Conservation (phyloP, 2,113 vertebrate species). For the Lonchura striata region DNA sequence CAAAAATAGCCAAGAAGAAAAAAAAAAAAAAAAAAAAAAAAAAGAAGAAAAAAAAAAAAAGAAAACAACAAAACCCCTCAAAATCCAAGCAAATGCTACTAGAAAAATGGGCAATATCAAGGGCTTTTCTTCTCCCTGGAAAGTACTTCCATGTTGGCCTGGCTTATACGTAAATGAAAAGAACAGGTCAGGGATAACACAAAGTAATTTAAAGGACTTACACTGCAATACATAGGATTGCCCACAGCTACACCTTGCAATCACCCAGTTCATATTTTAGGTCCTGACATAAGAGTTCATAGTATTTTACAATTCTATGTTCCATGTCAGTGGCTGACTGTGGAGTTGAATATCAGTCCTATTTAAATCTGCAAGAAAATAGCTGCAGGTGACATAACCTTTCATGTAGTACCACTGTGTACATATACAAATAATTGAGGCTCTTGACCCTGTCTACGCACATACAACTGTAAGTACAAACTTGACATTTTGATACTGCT, state of each 20-base stretch:
- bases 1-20: neutral
- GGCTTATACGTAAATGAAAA: slow-evolving; percentile 69
- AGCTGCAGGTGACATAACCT: slow-evolving; percentile 98
- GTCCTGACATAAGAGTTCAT: slow-evolving; percentile 77
- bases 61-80: neutral
- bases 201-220: slow-evolving; percentile 69
- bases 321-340: slow-evolving; percentile 85
- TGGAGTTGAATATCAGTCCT: slow-evolving; percentile 82
- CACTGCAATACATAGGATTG: slow-evolving; percentile 52
- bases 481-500: slow-evolving; percentile 99
- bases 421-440: slow-evolving; percentile 99
- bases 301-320: slow-evolving; percentile 79
- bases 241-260: slow-evolving; percentile 79
- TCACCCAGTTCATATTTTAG: slow-evolving; percentile 80
- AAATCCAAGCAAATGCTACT: neutral
- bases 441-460: slow-evolving; percentile 97
- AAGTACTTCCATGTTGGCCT: slow-evolving; percentile 22
- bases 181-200: slow-evolving; percentile 59
- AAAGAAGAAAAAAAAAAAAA: fast-evolving
- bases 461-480: slow-evolving; percentile 98
- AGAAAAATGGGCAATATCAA: neutral
- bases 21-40: too few species aligned
- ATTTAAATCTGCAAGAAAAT: slow-evolving; percentile 91
- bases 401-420: slow-evolving; percentile 90
- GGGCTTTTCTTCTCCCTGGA: neutral